These are phyloP conservation scores for Trachelus tabidus DNA, from an alignment of 2,888 invertebrate species.

Conservation along the genomic window DNA sequence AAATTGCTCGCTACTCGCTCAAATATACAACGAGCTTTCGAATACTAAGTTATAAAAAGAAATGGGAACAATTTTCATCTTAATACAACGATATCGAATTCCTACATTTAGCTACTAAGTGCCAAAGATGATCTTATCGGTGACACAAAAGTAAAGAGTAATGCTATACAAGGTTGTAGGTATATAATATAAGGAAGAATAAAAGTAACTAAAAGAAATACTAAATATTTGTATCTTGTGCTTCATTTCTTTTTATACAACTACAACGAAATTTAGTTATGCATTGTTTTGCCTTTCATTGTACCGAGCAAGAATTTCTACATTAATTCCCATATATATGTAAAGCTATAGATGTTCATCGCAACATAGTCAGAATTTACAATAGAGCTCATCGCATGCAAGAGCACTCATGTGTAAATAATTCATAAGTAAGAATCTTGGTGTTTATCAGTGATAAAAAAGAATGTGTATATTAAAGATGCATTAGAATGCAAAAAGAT, in stretches of 20 bases:
- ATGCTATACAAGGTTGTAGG: neutral
- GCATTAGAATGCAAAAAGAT: neutral
- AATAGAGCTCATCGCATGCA: neutral
- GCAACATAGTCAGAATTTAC: neutral
- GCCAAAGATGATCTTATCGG: constrained; percentile 24
- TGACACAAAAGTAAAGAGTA: neutral
- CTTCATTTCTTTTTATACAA: no score
- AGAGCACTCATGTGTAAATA: neutral
- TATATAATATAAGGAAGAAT: neutral
- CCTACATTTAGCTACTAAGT: constrained; percentile 34
- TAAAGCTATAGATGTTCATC: neutral
- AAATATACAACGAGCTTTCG: constrained; percentile 61
- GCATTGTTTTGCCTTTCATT: neutral
- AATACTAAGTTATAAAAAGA: constrained; percentile 55
- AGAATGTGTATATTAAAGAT: neutral
- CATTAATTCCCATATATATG: neutral
- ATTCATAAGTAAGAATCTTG: neutral
- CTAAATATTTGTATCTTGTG: neutral
- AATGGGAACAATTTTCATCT: constrained; percentile 43
- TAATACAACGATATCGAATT: constrained; percentile 26
- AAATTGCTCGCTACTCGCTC: constrained; percentile 50
- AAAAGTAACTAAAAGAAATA: neutral
- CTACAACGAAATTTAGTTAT: neutral
- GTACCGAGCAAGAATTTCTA: neutral
- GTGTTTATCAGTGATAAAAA: neutral